phyloP scores from a whole-genome alignment of 2,113 vertebrate genomes.

The Sebastes schlegelii region DNA sequence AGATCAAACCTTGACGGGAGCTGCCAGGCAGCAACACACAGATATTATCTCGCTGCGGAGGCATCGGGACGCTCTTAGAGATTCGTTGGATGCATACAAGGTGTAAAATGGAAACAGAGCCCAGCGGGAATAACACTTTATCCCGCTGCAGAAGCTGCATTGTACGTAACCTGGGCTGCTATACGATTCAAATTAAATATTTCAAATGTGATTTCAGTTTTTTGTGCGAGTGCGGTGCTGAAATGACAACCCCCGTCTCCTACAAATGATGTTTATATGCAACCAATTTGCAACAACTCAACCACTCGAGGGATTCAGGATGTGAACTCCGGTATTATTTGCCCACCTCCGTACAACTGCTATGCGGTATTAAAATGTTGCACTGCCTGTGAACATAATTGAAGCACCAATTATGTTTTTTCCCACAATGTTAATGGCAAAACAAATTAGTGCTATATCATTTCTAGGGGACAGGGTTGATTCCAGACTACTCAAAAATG shows the following conservation, averaged over 20 bases:
- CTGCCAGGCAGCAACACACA: slow-evolving; percentile 34
- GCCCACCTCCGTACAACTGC: not conserved
- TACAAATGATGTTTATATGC: not conserved
- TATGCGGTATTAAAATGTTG: not conserved
- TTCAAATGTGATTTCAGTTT: not conserved
- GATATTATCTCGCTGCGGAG: slow-evolving; percentile 38
- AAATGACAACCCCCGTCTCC: not conserved
- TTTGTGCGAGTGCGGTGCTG: not conserved
- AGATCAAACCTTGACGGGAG: slow-evolving; percentile 50
- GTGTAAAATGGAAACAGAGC: not conserved
- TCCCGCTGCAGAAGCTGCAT: not conserved
- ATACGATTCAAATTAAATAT: not conserved
- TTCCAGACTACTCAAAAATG: not conserved
- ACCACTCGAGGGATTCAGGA: not conserved
- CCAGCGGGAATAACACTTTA: not conserved
- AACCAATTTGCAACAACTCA: not conserved
- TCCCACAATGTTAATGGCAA: not conserved
- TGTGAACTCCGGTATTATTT: not conserved
- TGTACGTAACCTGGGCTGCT: not conserved
- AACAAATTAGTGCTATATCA: not conserved
- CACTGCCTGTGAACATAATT: not conserved
- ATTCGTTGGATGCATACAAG: not conserved
- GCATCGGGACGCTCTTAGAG: slow-evolving; percentile 17
- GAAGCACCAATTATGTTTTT: not conserved
- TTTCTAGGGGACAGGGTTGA: not conserved